phyloP scores from a whole-genome alignment of 2,113 vertebrate genomes.

The Epinephelus fuscoguttatus region DNA sequence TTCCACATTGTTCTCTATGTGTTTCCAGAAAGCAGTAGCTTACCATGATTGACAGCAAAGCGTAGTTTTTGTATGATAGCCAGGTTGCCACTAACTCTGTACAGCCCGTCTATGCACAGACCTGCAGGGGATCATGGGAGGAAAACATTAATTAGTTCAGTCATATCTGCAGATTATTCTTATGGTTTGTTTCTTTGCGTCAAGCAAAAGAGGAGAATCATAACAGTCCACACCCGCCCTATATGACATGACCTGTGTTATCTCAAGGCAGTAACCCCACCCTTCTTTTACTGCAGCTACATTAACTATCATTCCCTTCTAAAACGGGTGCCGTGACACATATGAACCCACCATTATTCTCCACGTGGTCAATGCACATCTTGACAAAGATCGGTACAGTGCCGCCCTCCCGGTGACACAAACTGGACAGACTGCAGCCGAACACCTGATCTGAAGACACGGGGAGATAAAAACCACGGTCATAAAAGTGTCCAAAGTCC shows the following conservation, averaged over 20 bases:
- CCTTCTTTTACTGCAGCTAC: neutral
- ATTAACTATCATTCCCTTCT: neutral
- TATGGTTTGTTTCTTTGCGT: neutral
- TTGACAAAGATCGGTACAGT: conserved; percentile 93
- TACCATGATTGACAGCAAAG: conserved; percentile 95
- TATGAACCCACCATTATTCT: conserved; percentile 88
- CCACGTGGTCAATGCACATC: conserved; percentile 95
- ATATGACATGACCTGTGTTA: neutral
- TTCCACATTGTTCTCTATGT: neutral
- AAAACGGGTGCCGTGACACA: neutral
- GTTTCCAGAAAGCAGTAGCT: neutral
- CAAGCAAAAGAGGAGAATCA: neutral
- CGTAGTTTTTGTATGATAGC: conserved; percentile 97
- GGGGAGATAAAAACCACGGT: neutral
- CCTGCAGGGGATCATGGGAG: conserved; percentile 79
- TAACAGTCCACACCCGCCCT: neutral
- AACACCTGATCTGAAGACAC: conserved; percentile 93
- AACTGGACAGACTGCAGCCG: conserved; percentile 91
- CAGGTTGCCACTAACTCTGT: conserved; percentile 97
- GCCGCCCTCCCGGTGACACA: conserved; percentile 91
- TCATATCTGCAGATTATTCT: neutral
- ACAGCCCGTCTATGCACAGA: conserved; percentile 91
- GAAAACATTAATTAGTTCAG: neutral
- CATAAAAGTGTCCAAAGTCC: conserved; percentile 1
- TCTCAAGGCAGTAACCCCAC: neutral